Conservation (phyloP, 1,140 invertebrate genomes). For the Cephus cinctus region DNA sequence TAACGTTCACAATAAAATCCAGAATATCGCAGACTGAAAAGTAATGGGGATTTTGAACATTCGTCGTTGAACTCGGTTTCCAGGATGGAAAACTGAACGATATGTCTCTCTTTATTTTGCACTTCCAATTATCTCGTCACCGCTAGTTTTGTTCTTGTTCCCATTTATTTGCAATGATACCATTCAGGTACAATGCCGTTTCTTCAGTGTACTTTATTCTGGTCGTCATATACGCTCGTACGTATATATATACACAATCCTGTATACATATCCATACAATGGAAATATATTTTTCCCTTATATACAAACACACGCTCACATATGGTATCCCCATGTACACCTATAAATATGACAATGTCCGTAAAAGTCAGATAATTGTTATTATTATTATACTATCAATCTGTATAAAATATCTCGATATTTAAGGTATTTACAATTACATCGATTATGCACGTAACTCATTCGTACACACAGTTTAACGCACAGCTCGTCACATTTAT, state of each 20-base stretch:
- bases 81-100: slow-evolving; percentile 27
- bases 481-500: slow-evolving; percentile 2
- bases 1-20: slow-evolving; percentile 27
- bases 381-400: slow-evolving; percentile 30
- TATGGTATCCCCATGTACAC: neutral
- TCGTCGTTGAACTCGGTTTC: slow-evolving; percentile 14
- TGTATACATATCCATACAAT: slow-evolving; percentile 3
- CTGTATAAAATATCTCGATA: slow-evolving; percentile 53
- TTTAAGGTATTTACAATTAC: slow-evolving; percentile 41
- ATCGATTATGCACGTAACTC: slow-evolving; percentile 7
- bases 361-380: neutral
- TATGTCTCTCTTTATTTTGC: slow-evolving; percentile 27
- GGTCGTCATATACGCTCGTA: slow-evolving; percentile 20
- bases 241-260: neutral
- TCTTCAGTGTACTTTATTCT: slow-evolving; percentile 39
- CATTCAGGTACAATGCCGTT: slow-evolving; percentile 16
- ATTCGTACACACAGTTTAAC: neutral
- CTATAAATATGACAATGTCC: neutral
- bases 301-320: too few species aligned
- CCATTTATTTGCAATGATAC: slow-evolving; percentile 1
- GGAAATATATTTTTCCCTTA: too few species aligned
- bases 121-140: slow-evolving; percentile 3
- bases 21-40: slow-evolving; percentile 28
- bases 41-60: slow-evolving; percentile 12
- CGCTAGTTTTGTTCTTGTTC: slow-evolving; percentile 2